Conservation (phyloP, 2,797 vertebrate species). For the Masticophis lateralis region DNA sequence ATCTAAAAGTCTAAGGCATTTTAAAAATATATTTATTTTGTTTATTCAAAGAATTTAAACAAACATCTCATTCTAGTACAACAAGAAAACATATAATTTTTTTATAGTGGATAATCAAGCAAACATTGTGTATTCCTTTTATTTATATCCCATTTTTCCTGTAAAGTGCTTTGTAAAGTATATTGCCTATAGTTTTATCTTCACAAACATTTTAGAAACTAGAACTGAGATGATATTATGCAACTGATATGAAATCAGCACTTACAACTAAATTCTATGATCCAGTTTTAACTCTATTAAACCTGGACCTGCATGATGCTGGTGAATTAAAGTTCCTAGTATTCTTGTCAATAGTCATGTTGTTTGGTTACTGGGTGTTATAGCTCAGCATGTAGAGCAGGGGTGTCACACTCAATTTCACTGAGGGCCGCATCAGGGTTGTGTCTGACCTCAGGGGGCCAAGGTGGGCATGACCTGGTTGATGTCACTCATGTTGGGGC, state of each 20-base stretch:
- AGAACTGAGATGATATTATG: constrained; percentile 2
- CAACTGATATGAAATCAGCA: neutral
- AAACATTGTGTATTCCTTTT: neutral
- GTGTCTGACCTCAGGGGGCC: too few species aligned
- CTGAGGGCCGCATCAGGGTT: too few species aligned
- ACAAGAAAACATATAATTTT: neutral
- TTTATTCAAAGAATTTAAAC: neutral
- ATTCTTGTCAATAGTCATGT: neutral
- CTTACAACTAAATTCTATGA: neutral
- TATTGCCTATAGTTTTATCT: neutral
- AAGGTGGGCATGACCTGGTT: too few species aligned
- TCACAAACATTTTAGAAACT: neutral
- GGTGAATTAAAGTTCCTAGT: neutral
- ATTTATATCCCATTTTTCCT: neutral
- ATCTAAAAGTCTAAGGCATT: neutral
- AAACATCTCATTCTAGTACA: neutral
- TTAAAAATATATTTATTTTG: neutral
- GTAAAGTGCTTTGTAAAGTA: neutral
- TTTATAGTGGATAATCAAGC: neutral
- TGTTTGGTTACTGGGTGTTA: neutral
- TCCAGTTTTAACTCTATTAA: neutral
- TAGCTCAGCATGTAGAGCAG: neutral
- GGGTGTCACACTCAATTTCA: neutral
- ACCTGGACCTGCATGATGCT: neutral
- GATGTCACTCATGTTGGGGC: too few species aligned